phyloP scores from a whole-genome alignment of 2,888 invertebrate genomes.

The Pyrrhosoma nymphula region DNA sequence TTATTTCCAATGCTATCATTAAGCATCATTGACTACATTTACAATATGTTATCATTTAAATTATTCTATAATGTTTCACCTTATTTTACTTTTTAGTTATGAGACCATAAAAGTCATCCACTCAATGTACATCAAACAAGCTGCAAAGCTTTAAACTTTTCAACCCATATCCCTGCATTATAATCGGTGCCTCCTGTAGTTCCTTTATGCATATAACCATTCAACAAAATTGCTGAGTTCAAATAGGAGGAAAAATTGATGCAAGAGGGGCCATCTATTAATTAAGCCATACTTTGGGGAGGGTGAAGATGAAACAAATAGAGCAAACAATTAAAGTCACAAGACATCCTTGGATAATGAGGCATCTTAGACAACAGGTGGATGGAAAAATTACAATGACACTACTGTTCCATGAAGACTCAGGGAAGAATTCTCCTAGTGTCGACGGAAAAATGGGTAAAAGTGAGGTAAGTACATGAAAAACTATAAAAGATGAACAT shows the following conservation, averaged over 20 bases:
- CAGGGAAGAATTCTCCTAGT: not conserved
- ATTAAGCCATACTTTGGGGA: not conserved
- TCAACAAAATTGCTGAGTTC: not conserved
- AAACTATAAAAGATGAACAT: not conserved
- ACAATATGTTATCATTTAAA: not conserved
- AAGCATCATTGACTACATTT: not conserved
- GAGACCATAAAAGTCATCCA: not conserved
- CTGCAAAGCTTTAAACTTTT: not conserved
- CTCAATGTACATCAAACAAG: not conserved
- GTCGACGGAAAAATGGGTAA: not conserved
- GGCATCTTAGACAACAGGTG: not conserved
- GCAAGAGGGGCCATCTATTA: constrained; percentile 20
- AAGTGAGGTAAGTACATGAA: too few relatives aligned
- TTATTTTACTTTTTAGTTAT: not conserved
- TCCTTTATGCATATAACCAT: not conserved
- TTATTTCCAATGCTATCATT: not conserved
- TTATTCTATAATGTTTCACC: not conserved
- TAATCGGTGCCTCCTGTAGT: constrained; percentile 5
- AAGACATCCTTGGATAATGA: not conserved
- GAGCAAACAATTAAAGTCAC: not conserved
- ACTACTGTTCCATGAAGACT: not conserved
- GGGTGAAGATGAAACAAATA: not conserved
- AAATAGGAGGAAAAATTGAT: not conserved
- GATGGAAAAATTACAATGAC: not conserved
- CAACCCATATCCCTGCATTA: constrained; percentile 12